Evolutionary conservation across 2,113 vertebrate species (phyloP).

Genomic region (Channa maculata): DNA sequence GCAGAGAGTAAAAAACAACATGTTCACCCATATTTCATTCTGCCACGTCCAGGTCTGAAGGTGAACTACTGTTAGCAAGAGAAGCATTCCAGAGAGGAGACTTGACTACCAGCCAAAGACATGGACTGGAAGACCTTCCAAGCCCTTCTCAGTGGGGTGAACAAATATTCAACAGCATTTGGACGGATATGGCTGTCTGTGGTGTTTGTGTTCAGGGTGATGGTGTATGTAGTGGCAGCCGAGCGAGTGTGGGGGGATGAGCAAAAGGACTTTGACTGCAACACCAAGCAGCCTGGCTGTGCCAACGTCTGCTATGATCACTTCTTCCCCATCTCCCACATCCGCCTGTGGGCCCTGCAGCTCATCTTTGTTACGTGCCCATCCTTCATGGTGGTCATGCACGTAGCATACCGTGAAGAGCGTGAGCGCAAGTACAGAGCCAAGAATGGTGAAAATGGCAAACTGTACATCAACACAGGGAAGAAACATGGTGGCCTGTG

Average conservation of each 20-base stretch:
- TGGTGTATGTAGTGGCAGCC: slow-evolving; percentile 89
- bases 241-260: slow-evolving; percentile 90
- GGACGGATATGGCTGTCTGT: slow-evolving; percentile 90
- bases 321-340: slow-evolving; percentile 86
- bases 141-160: slow-evolving; percentile 88
- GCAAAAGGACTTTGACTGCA: slow-evolving; percentile 90
- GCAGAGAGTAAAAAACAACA: not conserved
- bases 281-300: slow-evolving; percentile 89
- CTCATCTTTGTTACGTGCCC: slow-evolving; percentile 86
- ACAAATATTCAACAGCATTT: slow-evolving; percentile 89
- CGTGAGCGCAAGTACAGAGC: slow-evolving; percentile 81
- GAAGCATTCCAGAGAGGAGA: slow-evolving; percentile 1
- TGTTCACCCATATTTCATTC: slow-evolving; percentile 15
- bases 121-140: slow-evolving; percentile 92
- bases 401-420: slow-evolving; percentile 86
- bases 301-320: slow-evolving; percentile 88
- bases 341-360: slow-evolving; percentile 86
- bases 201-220: slow-evolving; percentile 89
- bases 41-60: slow-evolving; percentile 50
- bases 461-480: slow-evolving; percentile 81
- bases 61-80: not conserved
- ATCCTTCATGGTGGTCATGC: slow-evolving; percentile 90
- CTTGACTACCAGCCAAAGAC: slow-evolving; percentile 38
- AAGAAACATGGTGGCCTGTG: slow-evolving; percentile 84
- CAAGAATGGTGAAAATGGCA: slow-evolving; percentile 72